phyloP scores from a whole-genome alignment of 2,888 invertebrate species.

The Diarsia dahlii region DNA sequence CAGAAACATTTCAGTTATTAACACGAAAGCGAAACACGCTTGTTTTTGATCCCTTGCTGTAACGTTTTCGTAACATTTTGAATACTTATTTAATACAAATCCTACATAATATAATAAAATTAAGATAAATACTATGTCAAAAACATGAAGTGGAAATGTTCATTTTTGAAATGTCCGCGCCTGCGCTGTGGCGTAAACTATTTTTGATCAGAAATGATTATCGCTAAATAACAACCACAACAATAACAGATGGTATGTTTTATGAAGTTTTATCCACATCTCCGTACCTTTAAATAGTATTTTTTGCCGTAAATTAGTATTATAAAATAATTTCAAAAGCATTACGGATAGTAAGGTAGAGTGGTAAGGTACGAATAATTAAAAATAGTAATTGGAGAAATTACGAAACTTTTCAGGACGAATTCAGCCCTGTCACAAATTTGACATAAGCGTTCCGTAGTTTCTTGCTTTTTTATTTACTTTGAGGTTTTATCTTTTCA shows the following conservation, averaged over 20 bases:
- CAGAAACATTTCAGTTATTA: slow-evolving; percentile 88
- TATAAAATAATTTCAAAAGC: no score
- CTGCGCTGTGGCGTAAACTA: slow-evolving; percentile 64
- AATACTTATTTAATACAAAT: slow-evolving; percentile 70
- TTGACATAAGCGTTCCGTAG: slow-evolving; percentile 24
- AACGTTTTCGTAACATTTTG: slow-evolving; percentile 83
- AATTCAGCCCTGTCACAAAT: neutral
- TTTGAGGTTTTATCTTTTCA: neutral
- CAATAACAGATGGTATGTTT: neutral
- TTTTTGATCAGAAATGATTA: slow-evolving; percentile 49
- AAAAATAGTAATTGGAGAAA: neutral
- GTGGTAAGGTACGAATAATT: neutral
- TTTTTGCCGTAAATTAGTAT: neutral
- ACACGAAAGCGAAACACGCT: slow-evolving; percentile 81
- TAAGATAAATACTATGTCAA: slow-evolving; percentile 64
- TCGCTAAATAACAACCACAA: neutral
- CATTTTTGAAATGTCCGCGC: slow-evolving; percentile 76
- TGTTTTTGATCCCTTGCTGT: slow-evolving; percentile 78
- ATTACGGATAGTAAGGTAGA: neutral
- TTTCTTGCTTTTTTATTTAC: neutral
- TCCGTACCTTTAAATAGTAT: neutral
- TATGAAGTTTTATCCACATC: no score
- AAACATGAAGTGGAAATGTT: slow-evolving; percentile 66
- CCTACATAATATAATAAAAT: slow-evolving; percentile 75
- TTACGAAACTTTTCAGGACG: slow-evolving; percentile 17